Evolutionary conservation across 2,888 invertebrate genomes (phyloP).

Genomic region (Drosophila maculinotata): DNA sequence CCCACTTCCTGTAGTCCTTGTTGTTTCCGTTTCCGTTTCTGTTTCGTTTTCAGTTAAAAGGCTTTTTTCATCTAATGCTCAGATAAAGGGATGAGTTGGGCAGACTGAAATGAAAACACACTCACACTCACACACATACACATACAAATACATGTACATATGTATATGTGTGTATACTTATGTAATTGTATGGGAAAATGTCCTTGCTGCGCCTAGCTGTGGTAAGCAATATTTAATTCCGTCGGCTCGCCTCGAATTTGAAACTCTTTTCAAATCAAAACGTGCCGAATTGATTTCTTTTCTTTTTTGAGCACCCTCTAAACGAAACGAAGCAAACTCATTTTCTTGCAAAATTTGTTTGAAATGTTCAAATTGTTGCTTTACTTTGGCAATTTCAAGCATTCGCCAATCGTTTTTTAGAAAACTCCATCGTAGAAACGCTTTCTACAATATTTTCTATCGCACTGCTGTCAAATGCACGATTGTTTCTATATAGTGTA

Average conservation of each 20-base stretch:
- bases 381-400: neutral
- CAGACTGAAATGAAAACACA: neutral
- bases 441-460: neutral
- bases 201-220: slow-evolving; percentile 9
- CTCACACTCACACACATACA: neutral
- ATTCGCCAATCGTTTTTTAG: neutral
- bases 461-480: neutral
- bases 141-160: too few species aligned
- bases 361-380: neutral
- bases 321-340: neutral
- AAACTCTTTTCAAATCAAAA: slow-evolving; percentile 47
- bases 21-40: slow-evolving; percentile 7
- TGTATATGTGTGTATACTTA: neutral
- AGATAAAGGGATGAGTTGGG: neutral
- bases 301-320: neutral
- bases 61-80: slow-evolving; percentile 9
- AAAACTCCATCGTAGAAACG: neutral
- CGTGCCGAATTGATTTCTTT: slow-evolving; percentile 46
- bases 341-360: neutral
- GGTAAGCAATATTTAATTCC: slow-evolving; percentile 31
- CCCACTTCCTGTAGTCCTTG: slow-evolving; percentile 14
- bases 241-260: slow-evolving; percentile 13
- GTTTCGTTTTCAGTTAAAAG: slow-evolving; percentile 8
- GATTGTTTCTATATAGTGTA: slow-evolving; percentile 1
- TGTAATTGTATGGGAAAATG: neutral